Evolutionary conservation across 2,888 invertebrate species (phyloP).

Genomic region (Sesamia inferens): DNA sequence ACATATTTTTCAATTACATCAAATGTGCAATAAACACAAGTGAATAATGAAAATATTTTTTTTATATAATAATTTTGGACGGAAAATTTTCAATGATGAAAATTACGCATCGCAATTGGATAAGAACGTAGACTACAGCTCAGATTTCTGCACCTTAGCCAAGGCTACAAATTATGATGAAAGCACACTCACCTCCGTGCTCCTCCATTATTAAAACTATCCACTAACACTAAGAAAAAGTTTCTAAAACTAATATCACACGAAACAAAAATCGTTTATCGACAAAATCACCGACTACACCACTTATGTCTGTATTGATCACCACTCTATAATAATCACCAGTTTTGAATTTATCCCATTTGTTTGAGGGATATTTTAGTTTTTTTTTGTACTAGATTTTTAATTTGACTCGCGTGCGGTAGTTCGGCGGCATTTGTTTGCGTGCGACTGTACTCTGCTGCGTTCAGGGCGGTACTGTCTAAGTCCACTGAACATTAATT

Average conservation of each 20-base stretch:
- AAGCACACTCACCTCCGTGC: constrained; percentile 78
- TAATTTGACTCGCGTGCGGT: constrained; percentile 84
- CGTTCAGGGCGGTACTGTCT: constrained; percentile 57
- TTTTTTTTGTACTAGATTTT: constrained; percentile 68
- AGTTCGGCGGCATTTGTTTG: constrained; percentile 80
- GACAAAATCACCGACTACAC: constrained; percentile 53
- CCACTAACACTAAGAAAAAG: constrained; percentile 68
- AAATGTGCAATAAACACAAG: background rate
- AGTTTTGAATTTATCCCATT: constrained; percentile 80
- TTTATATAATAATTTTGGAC: rapidly evolving
- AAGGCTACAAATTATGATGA: background rate
- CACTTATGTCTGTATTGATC: constrained; percentile 45
- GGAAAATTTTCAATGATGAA: background rate
- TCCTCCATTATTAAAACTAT: constrained; percentile 80
- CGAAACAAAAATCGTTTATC: constrained; percentile 68
- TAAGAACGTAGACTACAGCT: background rate
- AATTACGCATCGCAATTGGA: background rate
- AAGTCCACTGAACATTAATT: background rate
- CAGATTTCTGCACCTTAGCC: no score
- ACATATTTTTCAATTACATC: background rate
- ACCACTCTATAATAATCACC: constrained; percentile 55
- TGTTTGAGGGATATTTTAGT: constrained; percentile 62
- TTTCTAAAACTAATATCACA: constrained; percentile 87
- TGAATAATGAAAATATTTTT: no score
- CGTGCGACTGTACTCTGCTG: constrained; percentile 50